Base-by-base conservation (phyloP, 2,888 invertebrate genomes). In the Amiota mariae region DNA sequence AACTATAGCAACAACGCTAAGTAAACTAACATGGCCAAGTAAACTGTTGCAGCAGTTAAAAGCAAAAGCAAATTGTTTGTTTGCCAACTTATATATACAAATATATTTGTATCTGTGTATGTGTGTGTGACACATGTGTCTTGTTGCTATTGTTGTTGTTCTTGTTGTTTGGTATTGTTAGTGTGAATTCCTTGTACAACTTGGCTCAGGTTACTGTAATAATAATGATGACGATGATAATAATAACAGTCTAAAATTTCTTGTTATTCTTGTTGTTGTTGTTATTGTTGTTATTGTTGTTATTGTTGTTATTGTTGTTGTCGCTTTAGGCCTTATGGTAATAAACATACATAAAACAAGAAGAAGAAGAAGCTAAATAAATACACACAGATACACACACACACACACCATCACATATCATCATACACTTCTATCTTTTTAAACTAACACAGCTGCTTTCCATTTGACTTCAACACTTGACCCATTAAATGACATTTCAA, bases 1-100 rank as follows among this genome's bases (percentile, higher is more conserved):
- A 48, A 66, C n/a, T 48, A 48, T 46, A 20, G 11, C 48, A 66
- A 24, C 18, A n/a, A 1, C 12, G 18, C 59, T 24, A 66, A 48
- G 66, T 64, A 46, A 15, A 64, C 47, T 47, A 64, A 66, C 18
- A 48, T 48, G 47, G 66, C 49, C 15, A 59, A 59, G 59, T n/a
- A n/a, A 66, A 66, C 48, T 48, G 66, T 46, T 48, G 66, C 66
- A 48, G 66, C 66, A 48, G 48, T 18, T 36, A 9, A 48, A 18
- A n/a, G 66, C 66, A 66, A 66, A 66, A 66, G 66, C 48, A 66
- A 66, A 66, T 66, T 66, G 66, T 66, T 66, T 66, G 36, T 66
- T 66, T 66, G 66, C 48, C 66, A 66, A 66, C 66, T 66, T 18
- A 46, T 49, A 10, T 20, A 11, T 10, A 10, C 20, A 66, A 18